Evolutionary conservation across 2,888 invertebrate genomes (phyloP), one percentile per base, ranked within the genome.

Genomic region (Nycteola revayana): DNA sequence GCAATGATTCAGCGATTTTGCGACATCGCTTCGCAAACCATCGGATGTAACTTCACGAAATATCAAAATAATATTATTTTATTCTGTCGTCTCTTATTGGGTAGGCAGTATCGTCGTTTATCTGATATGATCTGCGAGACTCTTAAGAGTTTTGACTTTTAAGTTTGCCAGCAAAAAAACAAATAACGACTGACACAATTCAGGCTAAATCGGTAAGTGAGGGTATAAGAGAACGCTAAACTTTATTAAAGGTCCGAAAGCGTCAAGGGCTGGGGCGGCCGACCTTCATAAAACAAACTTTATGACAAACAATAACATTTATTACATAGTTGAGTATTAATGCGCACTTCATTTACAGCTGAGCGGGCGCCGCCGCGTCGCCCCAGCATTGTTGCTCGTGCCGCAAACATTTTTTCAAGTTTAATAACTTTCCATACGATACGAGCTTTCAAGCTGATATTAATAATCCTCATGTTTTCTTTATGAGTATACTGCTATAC

Each of bases 221-320:
- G 64, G 62, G 57, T 62, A 70, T 71, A 66, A 66, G 60, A 63
- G 61, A 68, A 66, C 63, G 70, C 67, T 74, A 70, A 74, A 79
- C 63, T 75, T 80, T 78, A 82, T 76, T 76, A 77, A 75, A 77
- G 76, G 75, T 73, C 73, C 70, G 65, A 63, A 58, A 65, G 49
- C 68, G 62, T 66, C 62, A 64, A 64, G 68, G 67, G 66, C 64
- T 60, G 67, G 66, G 58, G 66, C 53, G 67, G 66, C 52, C 67
- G 75, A 77, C 82, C 83, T 77, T 75, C 73, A 85, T 84, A 84
- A 84, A 84, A 80, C 76, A 75, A 82, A 78, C 63, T 87, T 85
- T 85, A 85, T 81, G 81, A 75, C 81, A 79, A 82, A 85, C 84
- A 85, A 86, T 85, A 86, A 84, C 84, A 85, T 85, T 84, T 83